phyloP scores from a whole-genome alignment of 2,888 invertebrate genomes.

The Dryomyza anilis region DNA sequence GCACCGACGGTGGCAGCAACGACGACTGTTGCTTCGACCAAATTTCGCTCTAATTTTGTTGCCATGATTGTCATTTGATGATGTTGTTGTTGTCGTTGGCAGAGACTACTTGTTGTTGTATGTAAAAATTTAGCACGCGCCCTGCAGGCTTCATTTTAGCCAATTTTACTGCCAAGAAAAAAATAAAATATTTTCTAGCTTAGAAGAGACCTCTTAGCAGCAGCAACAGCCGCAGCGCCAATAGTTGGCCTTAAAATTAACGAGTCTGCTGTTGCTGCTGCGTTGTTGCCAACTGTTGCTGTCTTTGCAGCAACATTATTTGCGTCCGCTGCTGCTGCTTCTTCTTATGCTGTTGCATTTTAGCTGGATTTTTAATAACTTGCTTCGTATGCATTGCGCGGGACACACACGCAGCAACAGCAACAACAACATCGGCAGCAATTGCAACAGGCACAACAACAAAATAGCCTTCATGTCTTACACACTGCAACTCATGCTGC shows the following conservation, averaged over 20 bases:
- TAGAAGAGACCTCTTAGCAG: neutral
- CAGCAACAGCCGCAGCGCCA: constrained; percentile 48
- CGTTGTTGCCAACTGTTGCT: neutral
- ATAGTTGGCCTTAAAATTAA: constrained; percentile 54
- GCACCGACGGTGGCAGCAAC: no score
- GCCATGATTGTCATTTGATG: constrained; percentile 30
- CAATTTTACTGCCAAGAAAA: no score
- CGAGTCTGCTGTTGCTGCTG: constrained; percentile 20
- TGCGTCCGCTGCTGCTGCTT: neutral
- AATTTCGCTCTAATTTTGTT: constrained; percentile 49
- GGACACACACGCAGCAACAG: constrained; percentile 27
- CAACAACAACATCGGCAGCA: constrained; percentile 1
- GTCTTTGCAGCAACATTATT: neutral
- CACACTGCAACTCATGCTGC: neutral
- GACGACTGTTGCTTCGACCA: constrained; percentile 38
- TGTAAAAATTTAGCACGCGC: constrained; percentile 58
- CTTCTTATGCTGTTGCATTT: neutral
- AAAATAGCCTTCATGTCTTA: constrained; percentile 15
- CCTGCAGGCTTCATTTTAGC: constrained; percentile 46
- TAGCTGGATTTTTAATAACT: constrained; percentile 18
- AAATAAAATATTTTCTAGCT: no score
- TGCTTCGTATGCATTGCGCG: constrained; percentile 4
- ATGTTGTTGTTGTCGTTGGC: constrained; percentile 30
- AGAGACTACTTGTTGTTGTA: constrained; percentile 30
- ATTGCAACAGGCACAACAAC: constrained; percentile 15